Base-by-base conservation (phyloP, 2,888 invertebrate genomes). In the Glyphotaelius pellucidus region DNA sequence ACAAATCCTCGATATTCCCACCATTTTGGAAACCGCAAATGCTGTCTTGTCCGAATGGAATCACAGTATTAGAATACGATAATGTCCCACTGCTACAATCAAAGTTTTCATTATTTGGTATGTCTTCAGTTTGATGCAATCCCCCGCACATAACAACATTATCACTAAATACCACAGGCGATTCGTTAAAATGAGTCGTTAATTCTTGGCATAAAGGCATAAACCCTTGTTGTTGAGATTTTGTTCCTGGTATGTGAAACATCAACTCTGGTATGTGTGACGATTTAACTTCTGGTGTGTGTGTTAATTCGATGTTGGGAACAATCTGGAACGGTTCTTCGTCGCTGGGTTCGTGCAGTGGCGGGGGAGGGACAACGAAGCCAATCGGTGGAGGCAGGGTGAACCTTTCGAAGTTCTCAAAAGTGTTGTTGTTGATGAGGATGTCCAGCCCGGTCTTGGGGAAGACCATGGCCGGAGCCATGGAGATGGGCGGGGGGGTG, bases 1-100 rank as follows among this genome's bases (percentile, higher is more conserved):
- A 95, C 84, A 97, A 95, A 93, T 97, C 97, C 94, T 97, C 97
- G 81, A 97, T 95, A 94, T 97, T 97, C 0, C 97, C 97, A 19
- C 97, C 97, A 38, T 96, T 97, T 94, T 95, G 95, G 94, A 96
- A 96, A 81, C 95, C 94, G 31, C 88, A 52, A 90, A 31, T 79
- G 31, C 87, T 89, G 31, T 89, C 85, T 32, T 83, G 89, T 80
- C 87, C 12, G 42, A 80, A 87, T 5, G 92, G 90, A 15, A 90
- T 32, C 7, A 91, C 52, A n/a, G 52, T 32, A 35, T 79, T 90
- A 31, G 90, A 81, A 30, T 47, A 83, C 7, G 90, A 52, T 4
- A 83, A n/a, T 9, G 67, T 67, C 1, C 67, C 87, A 31, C 31
- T 52, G 38, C 25, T 32, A 35, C 31, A 67, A 67, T 89, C 79